Percentiles rank a stretch among this genome's conserved stretches.
These are phyloP conservation scores for Hystrix cristata DNA, from an alignment of 2,113 vertebrate species.

Conservation along the genomic window DNA sequence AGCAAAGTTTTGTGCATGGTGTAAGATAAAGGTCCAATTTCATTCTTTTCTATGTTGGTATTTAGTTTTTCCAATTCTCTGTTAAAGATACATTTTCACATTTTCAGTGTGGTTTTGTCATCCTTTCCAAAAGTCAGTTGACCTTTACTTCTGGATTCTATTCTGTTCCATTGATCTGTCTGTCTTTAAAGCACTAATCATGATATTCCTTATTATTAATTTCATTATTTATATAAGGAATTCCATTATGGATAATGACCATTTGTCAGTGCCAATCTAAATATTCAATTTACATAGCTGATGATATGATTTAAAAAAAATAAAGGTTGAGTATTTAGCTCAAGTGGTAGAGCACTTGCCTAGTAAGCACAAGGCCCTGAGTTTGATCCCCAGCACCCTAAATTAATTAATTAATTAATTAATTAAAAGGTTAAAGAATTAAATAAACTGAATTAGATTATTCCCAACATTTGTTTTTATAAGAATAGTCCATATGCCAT, in stretches of 20 bases:
- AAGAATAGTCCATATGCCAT: not conserved
- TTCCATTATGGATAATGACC: not conserved
- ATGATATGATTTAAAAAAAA: not conserved
- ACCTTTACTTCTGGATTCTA: not conserved
- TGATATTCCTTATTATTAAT: not conserved
- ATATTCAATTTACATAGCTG: not conserved
- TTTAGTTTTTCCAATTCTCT: not conserved
- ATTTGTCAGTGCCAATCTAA: not conserved
- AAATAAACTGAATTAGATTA: no score
- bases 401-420: no score
- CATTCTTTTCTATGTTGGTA: not conserved
- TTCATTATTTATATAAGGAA: not conserved
- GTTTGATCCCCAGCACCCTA: no score
- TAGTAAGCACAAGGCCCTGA: no score
- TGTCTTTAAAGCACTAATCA: not conserved
- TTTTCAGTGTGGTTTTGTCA: not conserved
- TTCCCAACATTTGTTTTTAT: no score
- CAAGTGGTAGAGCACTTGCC: no score
- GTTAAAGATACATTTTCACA: not conserved
- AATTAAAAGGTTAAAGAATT: not conserved
- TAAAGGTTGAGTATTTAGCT: not conserved
- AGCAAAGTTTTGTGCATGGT: not conserved
- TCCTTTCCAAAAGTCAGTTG: not conserved
- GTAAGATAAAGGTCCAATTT: not conserved
- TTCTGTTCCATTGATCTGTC: not conserved